phyloP scores from a whole-genome alignment of 1,140 invertebrate genomes.

The Tenebrio molitor region DNA sequence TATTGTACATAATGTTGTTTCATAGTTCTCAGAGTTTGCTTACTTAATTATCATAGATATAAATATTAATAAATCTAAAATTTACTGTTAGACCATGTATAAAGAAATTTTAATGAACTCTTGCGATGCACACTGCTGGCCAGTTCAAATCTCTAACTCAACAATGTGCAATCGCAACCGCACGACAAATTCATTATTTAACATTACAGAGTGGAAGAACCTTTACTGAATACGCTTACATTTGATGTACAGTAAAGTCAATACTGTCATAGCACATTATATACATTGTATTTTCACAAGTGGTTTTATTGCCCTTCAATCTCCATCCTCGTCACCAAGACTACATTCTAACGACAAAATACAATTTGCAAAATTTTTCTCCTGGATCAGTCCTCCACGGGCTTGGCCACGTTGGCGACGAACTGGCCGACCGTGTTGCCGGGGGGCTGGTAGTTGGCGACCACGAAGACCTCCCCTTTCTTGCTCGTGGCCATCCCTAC shows the following conservation, averaged over 20 bases:
- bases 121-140: conserved; percentile 44
- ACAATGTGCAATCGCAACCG: conserved; percentile 42
- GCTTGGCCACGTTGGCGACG: conserved; percentile 73
- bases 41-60: conserved; percentile 38
- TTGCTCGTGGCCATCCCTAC: conserved; percentile 79
- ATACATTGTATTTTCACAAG: conserved; percentile 56
- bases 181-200: conserved; percentile 48
- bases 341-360: too few relatives aligned
- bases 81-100: conserved; percentile 39
- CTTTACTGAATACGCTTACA: conserved; percentile 53
- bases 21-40: conserved; percentile 43
- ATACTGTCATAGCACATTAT: conserved; percentile 54
- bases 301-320: conserved; percentile 21
- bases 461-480: conserved; percentile 74
- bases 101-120: conserved; percentile 22
- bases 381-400: too few relatives aligned
- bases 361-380: too few relatives aligned
- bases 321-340: not conserved
- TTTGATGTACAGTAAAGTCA: conserved; percentile 53
- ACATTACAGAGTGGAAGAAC: conserved; percentile 49
- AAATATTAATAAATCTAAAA: conserved; percentile 39
- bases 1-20: conserved; percentile 50
- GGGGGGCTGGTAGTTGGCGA: conserved; percentile 85
- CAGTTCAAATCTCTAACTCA: conserved; percentile 18
- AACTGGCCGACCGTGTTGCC: conserved; percentile 84